Percentiles rank a stretch among this genome's conserved stretches.
phyloP scores from a whole-genome alignment of 2,113 vertebrate species.

The Saccopteryx bilineata region DNA sequence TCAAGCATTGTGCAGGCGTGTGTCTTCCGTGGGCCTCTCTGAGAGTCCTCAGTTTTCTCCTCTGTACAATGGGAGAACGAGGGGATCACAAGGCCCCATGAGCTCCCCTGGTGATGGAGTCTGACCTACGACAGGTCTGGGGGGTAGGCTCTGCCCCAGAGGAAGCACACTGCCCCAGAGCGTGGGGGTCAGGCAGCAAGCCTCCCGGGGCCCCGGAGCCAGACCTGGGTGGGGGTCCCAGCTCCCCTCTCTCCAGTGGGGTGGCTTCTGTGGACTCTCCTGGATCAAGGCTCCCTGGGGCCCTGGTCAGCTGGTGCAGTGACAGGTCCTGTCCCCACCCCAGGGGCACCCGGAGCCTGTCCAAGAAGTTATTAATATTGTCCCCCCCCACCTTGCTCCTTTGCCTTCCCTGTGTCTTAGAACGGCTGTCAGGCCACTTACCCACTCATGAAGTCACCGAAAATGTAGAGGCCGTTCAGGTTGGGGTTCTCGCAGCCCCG shows the following conservation, averaged over 20 bases:
- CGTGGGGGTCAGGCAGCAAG: neutral
- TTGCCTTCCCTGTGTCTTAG: neutral
- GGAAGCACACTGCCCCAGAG: neutral
- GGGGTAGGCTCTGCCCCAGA: neutral
- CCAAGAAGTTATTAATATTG: fast-evolving
- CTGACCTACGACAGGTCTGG: neutral
- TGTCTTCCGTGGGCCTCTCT: neutral
- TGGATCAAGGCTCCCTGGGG: no score
- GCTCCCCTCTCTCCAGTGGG: neutral
- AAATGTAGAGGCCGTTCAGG: conserved; percentile 97
- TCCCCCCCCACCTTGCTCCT: neutral
- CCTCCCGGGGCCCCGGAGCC: fast-evolving
- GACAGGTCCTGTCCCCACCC: neutral
- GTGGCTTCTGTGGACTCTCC: neutral
- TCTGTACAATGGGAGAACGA: neutral
- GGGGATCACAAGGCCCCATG: neutral
- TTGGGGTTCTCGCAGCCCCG: conserved; percentile 97
- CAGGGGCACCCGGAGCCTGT: neutral
- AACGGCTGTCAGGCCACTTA: conserved; percentile 82
- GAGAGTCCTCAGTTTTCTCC: neutral
- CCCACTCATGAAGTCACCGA: conserved; percentile 99
- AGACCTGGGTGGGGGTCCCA: neutral
- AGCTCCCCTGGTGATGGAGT: neutral
- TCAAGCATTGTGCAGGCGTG: neutral
- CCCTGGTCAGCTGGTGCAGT: neutral